Evolutionary conservation across 2,888 invertebrate species (phyloP).

Genomic region (Scaptomyza caliginosa): DNA sequence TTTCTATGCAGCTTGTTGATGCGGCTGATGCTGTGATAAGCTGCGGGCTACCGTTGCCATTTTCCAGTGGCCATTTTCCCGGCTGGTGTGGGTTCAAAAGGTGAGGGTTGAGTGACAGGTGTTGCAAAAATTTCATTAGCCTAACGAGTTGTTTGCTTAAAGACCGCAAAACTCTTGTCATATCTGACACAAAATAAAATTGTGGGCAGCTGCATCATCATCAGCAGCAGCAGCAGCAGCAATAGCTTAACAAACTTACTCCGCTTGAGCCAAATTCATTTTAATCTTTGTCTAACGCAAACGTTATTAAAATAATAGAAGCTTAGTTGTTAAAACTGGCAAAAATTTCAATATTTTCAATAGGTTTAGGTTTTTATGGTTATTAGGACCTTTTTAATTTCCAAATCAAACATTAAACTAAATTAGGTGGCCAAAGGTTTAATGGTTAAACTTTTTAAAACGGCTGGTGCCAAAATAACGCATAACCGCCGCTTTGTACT

Average conservation of each 20-base stretch:
- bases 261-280: not conserved
- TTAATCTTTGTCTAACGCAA: constrained; percentile 2
- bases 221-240: constrained; percentile 16
- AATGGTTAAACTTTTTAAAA: not conserved
- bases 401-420: not conserved
- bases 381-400: not conserved
- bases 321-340: not conserved
- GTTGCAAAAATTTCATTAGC: constrained; percentile 69
- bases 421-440: not conserved
- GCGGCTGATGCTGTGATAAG: constrained; percentile 66
- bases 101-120: not conserved
- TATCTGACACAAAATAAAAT: constrained; percentile 45
- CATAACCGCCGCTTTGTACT: not conserved
- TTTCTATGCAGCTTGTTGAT: constrained; percentile 73
- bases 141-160: constrained; percentile 72
- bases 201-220: constrained; percentile 17
- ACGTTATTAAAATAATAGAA: not conserved
- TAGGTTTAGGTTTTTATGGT: not conserved
- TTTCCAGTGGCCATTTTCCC: not conserved
- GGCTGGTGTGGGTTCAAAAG: not conserved
- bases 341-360: constrained; percentile 3
- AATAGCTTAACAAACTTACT: constrained; percentile 23
- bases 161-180: constrained; percentile 53
- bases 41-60: constrained; percentile 50
- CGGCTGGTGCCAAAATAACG: not conserved